Base-by-base conservation (phyloP, 2,113 vertebrate species). In the Phaetusa simplex region DNA sequence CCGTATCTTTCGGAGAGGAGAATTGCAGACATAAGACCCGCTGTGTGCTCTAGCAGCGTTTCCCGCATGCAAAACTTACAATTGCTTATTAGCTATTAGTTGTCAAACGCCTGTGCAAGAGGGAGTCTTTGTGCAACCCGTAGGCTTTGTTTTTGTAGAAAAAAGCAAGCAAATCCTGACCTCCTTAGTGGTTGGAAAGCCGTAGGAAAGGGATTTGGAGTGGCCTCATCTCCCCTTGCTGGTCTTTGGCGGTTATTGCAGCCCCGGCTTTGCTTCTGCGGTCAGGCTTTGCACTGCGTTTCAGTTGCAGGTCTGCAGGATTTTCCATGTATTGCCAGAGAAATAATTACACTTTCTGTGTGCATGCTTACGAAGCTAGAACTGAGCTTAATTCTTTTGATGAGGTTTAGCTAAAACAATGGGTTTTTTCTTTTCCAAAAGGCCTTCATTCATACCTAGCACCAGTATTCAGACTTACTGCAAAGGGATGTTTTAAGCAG, bases 161-260 rank as follows among this genome's bases (percentile, higher is more conserved):
- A 16, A 71, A 85, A 77, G 6, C 9, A 42, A 59, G 43, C 40
- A 58, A 76, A 65, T 61, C 29, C 36, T 32, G 85, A 83, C 72
- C 55, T 85, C 45, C 34, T 38, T 64, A 88, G 56, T 1, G 18
- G 15, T 5, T 73, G n/a, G 24, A 36, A 93, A 65, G 50, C 3
- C 0, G 27, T 32, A n/a, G 18, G 55, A 70, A 62, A 89, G 16
- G 26, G 38, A 34, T 88, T 87, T 64, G 43, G 27, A 97, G 83
- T 64, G 79, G 62, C 77, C 97, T 96, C 73, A 83, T 95, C 94
- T 95, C 97, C 97, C 95, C 97, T 96, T 93, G 72, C 95, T 96
- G 97, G 96, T 79, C 72, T 52, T 62, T 21, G 29, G 22, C 1
- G 20, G 96, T 69, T 78, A 97, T 49, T 97, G 97, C 96, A 97